Conservation (phyloP, 2,797 vertebrate genomes). For the Pantherophis vulpinus region DNA sequence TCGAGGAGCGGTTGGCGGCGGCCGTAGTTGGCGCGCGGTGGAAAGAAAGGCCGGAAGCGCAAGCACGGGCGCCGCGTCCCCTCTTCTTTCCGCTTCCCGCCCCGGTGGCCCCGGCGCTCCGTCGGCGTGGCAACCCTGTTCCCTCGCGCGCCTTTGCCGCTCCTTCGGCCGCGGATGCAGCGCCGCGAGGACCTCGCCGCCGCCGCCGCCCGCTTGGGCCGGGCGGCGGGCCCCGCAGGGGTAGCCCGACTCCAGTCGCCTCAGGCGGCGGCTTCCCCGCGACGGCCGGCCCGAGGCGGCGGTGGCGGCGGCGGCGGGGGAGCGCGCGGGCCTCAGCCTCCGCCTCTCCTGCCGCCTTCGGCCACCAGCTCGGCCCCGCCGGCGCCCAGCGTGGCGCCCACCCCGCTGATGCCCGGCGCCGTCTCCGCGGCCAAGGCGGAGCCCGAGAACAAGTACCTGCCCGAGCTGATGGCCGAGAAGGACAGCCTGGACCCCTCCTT, state of each 20-base stretch:
- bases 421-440: slow-evolving; percentile 78
- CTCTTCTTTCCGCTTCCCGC: slow-evolving; percentile 36
- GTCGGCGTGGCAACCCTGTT: slow-evolving; percentile 43
- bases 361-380: slow-evolving; percentile 49
- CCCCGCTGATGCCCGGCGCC: slow-evolving; percentile 40
- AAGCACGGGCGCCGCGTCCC: slow-evolving; percentile 18
- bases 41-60: background rate
- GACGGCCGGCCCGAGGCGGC: slow-evolving; percentile 47
- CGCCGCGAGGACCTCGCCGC: slow-evolving; percentile 68
- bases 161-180: slow-evolving; percentile 60
- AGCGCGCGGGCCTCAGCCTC: slow-evolving; percentile 59
- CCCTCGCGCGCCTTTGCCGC: slow-evolving; percentile 49
- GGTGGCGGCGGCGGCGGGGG: slow-evolving; percentile 49
- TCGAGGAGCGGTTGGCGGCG: slow-evolving; percentile 10
- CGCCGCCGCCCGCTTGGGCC: slow-evolving; percentile 58
- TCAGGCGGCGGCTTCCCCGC: slow-evolving; percentile 51
- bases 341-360: slow-evolving; percentile 62
- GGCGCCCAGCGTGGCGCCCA: slow-evolving; percentile 20
- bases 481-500: slow-evolving; percentile 96
- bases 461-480: slow-evolving; percentile 94
- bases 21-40: slow-evolving; percentile 28
- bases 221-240: slow-evolving; percentile 49
- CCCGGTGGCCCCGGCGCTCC: slow-evolving; percentile 35
- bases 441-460: slow-evolving; percentile 92
- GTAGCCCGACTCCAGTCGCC: slow-evolving; percentile 52